Evolutionary conservation across 2,113 vertebrate genomes (phyloP).

Genomic region (Saguinus midas): DNA sequence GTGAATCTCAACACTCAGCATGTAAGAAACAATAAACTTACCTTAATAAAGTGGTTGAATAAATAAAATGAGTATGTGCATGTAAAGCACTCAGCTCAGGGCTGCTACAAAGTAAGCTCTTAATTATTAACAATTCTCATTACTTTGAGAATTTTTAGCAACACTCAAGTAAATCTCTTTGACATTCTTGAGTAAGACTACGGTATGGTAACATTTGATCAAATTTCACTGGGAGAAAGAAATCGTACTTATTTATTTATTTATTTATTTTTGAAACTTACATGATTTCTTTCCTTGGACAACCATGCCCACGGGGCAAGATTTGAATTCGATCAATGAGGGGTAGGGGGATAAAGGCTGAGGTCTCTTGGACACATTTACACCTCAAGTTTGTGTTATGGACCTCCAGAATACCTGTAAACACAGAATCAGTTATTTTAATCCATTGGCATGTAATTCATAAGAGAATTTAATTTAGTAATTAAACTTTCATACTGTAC

Average conservation of each 20-base stretch:
- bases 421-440: conserved; percentile 14
- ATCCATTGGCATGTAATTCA: neutral
- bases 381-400: conserved; percentile 77
- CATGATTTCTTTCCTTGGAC: conserved; percentile 78
- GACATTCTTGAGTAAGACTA: neutral
- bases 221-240: neutral
- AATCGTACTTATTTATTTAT: neutral
- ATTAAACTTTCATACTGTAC: neutral
- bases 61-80: neutral
- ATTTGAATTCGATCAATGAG: conserved; percentile 62
- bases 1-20: neutral
- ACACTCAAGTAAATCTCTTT: neutral
- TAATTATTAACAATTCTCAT: neutral
- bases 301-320: conserved; percentile 69
- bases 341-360: rapidly evolving
- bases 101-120: neutral
- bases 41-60: neutral
- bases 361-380: conserved; percentile 41
- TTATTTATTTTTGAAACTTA: conserved; percentile 66
- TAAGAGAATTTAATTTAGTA: neutral
- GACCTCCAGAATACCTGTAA: conserved; percentile 82
- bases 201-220: neutral
- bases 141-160: neutral
- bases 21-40: neutral
- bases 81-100: neutral